Conservation (phyloP, 2,113 vertebrate genomes). For the Cyanoliseus patagonus region DNA sequence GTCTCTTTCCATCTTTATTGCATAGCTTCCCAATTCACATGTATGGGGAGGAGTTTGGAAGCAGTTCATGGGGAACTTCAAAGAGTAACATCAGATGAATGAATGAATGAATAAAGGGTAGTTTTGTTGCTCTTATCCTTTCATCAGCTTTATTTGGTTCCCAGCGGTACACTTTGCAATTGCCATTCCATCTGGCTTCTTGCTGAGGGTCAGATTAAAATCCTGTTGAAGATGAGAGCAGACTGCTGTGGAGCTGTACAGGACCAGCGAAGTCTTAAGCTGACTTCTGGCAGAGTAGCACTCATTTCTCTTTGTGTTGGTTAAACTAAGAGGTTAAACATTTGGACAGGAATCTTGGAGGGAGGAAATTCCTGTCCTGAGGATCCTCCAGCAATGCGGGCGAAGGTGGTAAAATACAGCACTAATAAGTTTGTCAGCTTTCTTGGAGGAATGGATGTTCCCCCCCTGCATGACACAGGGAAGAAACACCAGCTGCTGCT, state of each 20-base stretch:
- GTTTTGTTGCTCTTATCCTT: constrained; percentile 51
- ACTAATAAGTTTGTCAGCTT: background rate
- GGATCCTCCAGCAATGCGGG: background rate
- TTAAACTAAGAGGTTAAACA: background rate
- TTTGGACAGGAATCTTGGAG: background rate
- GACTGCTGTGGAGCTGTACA: background rate
- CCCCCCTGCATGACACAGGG: background rate
- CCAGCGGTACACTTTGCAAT: background rate
- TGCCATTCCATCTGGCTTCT: constrained; percentile 6
- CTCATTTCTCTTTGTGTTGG: background rate
- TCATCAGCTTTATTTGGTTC: constrained; percentile 7
- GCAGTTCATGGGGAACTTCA: background rate
- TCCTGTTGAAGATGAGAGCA: background rate
- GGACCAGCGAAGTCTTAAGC: background rate
- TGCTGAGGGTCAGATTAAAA: background rate
- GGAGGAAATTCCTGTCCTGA: background rate
- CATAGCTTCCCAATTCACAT: background rate
- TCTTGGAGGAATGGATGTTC: background rate
- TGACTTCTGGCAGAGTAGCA: background rate
- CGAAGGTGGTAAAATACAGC: background rate
- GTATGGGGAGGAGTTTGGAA: background rate
- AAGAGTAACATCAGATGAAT: background rate
- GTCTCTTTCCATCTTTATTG: background rate
- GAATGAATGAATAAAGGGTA: constrained; percentile 52
- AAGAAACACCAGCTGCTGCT: background rate